phyloP scores from a whole-genome alignment of 2,888 invertebrate genomes.

The Catocala fraxini region DNA sequence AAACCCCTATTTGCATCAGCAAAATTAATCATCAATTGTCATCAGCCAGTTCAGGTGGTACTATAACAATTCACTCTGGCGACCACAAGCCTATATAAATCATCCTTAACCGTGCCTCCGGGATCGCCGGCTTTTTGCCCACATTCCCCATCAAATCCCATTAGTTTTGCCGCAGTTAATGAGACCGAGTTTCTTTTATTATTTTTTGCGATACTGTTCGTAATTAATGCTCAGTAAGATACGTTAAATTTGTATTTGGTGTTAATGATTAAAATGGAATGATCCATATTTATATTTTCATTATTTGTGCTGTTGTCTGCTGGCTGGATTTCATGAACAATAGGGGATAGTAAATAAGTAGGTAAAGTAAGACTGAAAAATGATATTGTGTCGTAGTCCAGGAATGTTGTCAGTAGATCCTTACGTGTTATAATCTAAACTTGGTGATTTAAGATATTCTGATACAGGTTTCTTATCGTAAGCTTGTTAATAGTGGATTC shows the following conservation, averaged over 20 bases:
- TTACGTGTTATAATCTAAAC: too few relatives aligned
- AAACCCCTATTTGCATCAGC: conserved; percentile 16
- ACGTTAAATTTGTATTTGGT: background rate
- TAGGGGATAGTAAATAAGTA: too few relatives aligned
- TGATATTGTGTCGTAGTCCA: too few relatives aligned
- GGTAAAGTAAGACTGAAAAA: too few relatives aligned
- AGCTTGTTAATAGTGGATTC: too few relatives aligned
- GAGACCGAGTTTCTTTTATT: conserved; percentile 57
- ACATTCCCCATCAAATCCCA: conserved; percentile 59
- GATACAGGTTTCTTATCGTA: too few relatives aligned
- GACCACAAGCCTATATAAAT: conserved; percentile 57
- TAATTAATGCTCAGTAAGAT: conserved; percentile 40
- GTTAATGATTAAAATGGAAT: background rate
- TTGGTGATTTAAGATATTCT: too few relatives aligned
- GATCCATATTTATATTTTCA: too few relatives aligned
- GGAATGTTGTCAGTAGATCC: too few relatives aligned
- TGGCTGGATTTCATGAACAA: too few relatives aligned
- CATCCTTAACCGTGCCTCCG: conserved; percentile 60
- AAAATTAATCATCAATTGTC: conserved; percentile 45
- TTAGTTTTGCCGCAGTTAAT: conserved; percentile 55
- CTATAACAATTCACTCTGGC: conserved; percentile 46
- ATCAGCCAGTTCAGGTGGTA: conserved; percentile 45
- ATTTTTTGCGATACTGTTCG: conserved; percentile 32
- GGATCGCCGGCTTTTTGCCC: conserved; percentile 61
- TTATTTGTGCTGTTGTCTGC: too few relatives aligned